A percentile compares a stretch with the other conserved stretches of the same genome.
Conservation (phyloP, 2,797 vertebrate genomes). For the Rhincodon typus region DNA sequence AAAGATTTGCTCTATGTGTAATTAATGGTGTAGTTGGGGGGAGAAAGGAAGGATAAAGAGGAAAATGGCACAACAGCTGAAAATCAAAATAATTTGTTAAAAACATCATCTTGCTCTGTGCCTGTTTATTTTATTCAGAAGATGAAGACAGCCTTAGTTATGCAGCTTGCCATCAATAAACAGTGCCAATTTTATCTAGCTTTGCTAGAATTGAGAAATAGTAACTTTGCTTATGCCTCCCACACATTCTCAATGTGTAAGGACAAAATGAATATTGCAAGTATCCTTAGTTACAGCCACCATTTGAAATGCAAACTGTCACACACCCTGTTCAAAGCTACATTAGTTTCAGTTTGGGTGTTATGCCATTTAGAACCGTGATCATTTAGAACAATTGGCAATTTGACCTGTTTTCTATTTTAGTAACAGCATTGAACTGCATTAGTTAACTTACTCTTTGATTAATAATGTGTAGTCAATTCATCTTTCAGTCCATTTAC, state of each 20-base stretch:
- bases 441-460: not conserved
- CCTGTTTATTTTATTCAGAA: not conserved
- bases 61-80: not conserved
- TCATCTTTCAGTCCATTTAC: not conserved
- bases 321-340: not conserved
- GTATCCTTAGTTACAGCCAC: not conserved
- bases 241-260: not conserved
- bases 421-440: not conserved
- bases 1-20: not conserved
- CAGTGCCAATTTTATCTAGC: not conserved
- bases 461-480: not conserved
- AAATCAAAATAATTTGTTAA: not conserved
- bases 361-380: not conserved
- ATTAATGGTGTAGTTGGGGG: not conserved
- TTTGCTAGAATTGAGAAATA: not conserved
- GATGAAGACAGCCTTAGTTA: not conserved
- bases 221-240: not conserved
- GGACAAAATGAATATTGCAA: not conserved
- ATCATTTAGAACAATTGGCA: not conserved
- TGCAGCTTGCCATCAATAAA: not conserved
- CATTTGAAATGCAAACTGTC: not conserved
- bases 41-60: not conserved
- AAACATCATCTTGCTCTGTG: not conserved
- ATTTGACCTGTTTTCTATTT: not conserved
- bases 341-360: slow-evolving; percentile 1